Conservation (phyloP, 1,140 invertebrate species). For the Pseudoatta argentina region DNA sequence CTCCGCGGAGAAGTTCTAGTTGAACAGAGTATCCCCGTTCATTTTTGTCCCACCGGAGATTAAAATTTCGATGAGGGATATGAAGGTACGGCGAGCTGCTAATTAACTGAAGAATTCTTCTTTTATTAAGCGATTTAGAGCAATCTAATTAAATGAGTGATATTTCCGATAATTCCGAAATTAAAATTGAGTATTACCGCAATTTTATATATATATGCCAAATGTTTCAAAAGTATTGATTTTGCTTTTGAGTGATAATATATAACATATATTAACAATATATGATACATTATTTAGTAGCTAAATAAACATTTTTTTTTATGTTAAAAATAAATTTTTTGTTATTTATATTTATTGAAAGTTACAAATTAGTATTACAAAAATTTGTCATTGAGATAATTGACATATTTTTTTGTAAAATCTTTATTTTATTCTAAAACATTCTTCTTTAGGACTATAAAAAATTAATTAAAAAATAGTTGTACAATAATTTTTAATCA, state of each 20-base stretch:
- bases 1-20: conserved; percentile 24
- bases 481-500: conserved; percentile 36
- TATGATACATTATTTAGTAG: background rate
- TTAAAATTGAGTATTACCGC: conserved; percentile 21
- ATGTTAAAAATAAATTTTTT: background rate
- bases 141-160: conserved; percentile 43
- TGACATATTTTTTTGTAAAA: background rate
- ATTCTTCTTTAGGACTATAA: background rate
- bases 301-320: background rate
- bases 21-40: conserved; percentile 29
- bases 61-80: conserved; percentile 63
- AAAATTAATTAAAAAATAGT: background rate
- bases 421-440: background rate
- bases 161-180: conserved; percentile 21
- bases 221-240: background rate
- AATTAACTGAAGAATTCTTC: conserved; percentile 60
- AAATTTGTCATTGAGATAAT: background rate
- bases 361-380: background rate
- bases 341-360: background rate
- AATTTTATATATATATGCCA: background rate
- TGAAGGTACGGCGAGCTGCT: conserved; percentile 33
- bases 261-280: background rate
- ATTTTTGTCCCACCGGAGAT: conserved; percentile 62
- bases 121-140: conserved; percentile 52
- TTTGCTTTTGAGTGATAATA: background rate